phyloP scores from a whole-genome alignment of 1,140 invertebrate genomes.

The Ostrea edulis region DNA sequence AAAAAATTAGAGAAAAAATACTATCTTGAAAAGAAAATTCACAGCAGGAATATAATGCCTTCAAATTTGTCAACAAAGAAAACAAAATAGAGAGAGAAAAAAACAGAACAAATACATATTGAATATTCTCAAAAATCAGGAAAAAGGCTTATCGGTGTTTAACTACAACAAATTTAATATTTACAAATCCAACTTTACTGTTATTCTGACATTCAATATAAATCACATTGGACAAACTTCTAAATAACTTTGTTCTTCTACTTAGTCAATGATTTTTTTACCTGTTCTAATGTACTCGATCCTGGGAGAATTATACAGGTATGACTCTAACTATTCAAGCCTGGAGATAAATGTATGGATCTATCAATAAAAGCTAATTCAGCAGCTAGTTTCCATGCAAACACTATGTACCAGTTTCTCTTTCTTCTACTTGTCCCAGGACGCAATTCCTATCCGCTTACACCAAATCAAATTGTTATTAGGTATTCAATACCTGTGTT shows the following conservation, averaged over 20 bases:
- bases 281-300: slow-evolving; percentile 14
- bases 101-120: too few species aligned
- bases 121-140: too few species aligned
- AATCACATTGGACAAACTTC: not conserved
- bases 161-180: not conserved
- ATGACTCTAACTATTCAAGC: slow-evolving; percentile 29
- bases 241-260: not conserved
- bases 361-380: slow-evolving; percentile 38
- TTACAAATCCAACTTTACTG: not conserved
- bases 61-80: too few species aligned
- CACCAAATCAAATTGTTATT: slow-evolving; percentile 38
- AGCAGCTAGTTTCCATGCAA: slow-evolving; percentile 26
- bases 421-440: slow-evolving; percentile 19
- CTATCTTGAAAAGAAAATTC: too few species aligned
- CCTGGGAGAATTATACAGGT: slow-evolving; percentile 31
- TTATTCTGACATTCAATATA: not conserved
- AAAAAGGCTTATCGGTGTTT: too few species aligned
- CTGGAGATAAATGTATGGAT: slow-evolving; percentile 37
- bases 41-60: too few species aligned
- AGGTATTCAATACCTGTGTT: slow-evolving; percentile 47
- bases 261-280: slow-evolving; percentile 28
- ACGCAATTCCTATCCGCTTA: slow-evolving; percentile 20
- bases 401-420: slow-evolving; percentile 26
- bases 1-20: too few species aligned
- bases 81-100: too few species aligned